phyloP scores from a whole-genome alignment of 2,113 vertebrate genomes.

The Hydropotes inermis region DNA sequence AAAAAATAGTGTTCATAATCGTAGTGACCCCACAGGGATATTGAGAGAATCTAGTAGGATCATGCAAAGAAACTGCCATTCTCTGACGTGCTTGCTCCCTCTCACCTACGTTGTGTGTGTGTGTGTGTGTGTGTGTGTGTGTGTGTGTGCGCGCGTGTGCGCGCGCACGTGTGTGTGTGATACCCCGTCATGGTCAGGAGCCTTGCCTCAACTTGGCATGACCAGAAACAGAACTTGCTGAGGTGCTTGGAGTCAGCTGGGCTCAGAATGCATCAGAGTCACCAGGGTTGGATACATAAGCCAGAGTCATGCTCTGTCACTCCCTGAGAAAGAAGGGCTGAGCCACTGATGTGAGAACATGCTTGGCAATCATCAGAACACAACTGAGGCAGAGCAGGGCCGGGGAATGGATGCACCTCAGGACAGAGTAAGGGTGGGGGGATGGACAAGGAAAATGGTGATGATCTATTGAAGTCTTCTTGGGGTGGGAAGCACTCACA shows the following conservation, averaged over 20 bases:
- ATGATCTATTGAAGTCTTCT: accelerated
- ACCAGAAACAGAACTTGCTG: not conserved
- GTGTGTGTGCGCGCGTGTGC: too few relatives aligned
- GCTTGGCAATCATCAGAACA: not conserved
- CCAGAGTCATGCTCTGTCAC: not conserved
- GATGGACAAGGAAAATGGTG: not conserved
- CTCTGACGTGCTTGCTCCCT: not conserved
- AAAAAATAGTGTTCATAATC: not conserved
- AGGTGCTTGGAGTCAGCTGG: not conserved
- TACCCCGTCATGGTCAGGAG: not conserved
- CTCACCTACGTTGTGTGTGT: accelerated
- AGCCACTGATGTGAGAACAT: not conserved
- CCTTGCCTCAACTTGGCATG: not conserved
- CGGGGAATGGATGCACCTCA: too few relatives aligned
- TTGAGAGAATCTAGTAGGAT: not conserved
- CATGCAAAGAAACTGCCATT: not conserved
- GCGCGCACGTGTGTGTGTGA: accelerated
- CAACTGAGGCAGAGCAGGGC: not conserved
- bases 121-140: accelerated
- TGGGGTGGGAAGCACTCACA: not conserved
- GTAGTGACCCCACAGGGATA: not conserved
- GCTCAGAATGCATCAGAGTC: not conserved
- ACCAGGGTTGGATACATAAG: not conserved
- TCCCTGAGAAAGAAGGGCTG: not conserved
- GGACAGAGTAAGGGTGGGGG: not conserved